phyloP scores from a whole-genome alignment of 2,888 invertebrate genomes.

The Synanthedon myopaeformis region DNA sequence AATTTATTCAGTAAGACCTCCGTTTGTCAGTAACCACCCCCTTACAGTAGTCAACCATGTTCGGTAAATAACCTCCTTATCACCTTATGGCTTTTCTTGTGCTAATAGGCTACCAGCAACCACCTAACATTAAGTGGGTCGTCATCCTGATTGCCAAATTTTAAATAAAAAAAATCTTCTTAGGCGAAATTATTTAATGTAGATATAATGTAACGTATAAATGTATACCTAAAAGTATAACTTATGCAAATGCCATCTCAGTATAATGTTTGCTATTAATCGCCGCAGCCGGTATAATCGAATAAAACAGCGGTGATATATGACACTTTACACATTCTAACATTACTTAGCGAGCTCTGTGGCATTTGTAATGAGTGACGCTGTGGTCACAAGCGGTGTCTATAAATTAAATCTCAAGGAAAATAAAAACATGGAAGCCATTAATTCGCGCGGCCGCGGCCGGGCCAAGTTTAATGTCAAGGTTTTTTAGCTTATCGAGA shows the following conservation, averaged over 20 bases:
- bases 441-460: slow-evolving; percentile 65
- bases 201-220: too few species aligned
- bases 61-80: too few species aligned
- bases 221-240: background rate
- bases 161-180: too few species aligned
- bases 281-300: slow-evolving; percentile 28
- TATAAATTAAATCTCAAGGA: slow-evolving; percentile 71
- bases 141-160: too few species aligned
- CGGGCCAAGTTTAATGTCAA: slow-evolving; percentile 71
- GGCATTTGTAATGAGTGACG: slow-evolving; percentile 65
- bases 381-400: slow-evolving; percentile 49
- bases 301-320: slow-evolving; percentile 55
- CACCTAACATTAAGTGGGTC: too few species aligned
- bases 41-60: too few species aligned
- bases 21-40: too few species aligned
- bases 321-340: slow-evolving; percentile 61
- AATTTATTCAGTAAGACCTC: too few species aligned
- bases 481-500: slow-evolving; percentile 65
- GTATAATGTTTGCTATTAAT: slow-evolving; percentile 47
- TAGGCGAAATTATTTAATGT: too few species aligned
- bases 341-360: slow-evolving; percentile 50
- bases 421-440: slow-evolving; percentile 70
- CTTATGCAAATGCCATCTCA: slow-evolving; percentile 7
- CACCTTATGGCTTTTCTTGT: too few species aligned
- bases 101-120: too few species aligned